Conservation (phyloP, 1,140 invertebrate genomes). For the Drosophila repleta region DNA sequence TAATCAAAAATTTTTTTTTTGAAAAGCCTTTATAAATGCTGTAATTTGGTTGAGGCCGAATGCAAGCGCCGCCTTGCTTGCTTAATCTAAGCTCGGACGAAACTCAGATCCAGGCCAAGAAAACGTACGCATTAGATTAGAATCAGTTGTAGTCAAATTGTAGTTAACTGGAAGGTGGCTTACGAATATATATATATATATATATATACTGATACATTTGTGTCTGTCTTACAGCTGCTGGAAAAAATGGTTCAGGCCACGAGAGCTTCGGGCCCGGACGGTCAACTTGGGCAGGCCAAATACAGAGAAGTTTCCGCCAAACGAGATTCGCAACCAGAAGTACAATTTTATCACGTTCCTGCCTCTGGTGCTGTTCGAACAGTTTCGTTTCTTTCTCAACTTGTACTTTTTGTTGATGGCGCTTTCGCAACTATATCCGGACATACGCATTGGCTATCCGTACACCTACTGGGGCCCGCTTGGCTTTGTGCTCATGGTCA, state of each 20-base stretch:
- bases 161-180: not conserved
- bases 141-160: too few species aligned
- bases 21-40: not conserved
- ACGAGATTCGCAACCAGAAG: constrained; percentile 99
- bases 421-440: constrained; percentile 98
- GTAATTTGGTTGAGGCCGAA: not conserved
- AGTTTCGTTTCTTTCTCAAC: constrained; percentile 99
- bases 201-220: constrained; percentile 28
- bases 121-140: constrained; percentile 5
- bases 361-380: constrained; percentile 98
- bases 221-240: constrained; percentile 86
- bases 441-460: constrained; percentile 97
- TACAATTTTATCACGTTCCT: constrained; percentile 99
- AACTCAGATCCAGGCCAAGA: not conserved
- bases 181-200: constrained; percentile 10
- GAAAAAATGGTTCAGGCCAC: constrained; percentile 88
- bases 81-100: not conserved
- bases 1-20: not conserved
- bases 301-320: constrained; percentile 94
- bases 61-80: not conserved
- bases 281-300: constrained; percentile 87
- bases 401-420: constrained; percentile 99
- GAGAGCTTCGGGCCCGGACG: constrained; percentile 87
- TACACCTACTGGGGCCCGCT: constrained; percentile 99
- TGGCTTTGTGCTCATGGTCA: constrained; percentile 97